These are phyloP conservation scores for Alitta virens DNA, from an alignment of 2,888 invertebrate species.

Conservation along the genomic window DNA sequence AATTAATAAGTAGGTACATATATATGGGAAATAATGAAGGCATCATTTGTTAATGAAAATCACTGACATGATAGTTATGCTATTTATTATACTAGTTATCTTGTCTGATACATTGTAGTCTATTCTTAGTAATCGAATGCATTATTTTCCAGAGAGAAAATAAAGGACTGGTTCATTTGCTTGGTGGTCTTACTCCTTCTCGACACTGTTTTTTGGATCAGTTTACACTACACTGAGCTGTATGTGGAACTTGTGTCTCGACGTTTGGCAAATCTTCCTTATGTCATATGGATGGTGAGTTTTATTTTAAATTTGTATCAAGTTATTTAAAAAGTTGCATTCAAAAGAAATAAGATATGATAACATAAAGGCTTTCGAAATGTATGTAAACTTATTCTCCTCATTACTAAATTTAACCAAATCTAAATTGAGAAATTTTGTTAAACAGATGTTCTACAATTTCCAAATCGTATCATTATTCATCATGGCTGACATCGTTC, in stretches of 20 bases:
- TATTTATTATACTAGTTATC: no score
- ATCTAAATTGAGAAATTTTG: not conserved
- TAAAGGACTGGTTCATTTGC: slow-evolving; percentile 35
- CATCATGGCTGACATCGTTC: slow-evolving; percentile 35
- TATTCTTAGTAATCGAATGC: not conserved
- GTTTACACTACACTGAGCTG: slow-evolving; percentile 20
- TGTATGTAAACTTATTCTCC: no score
- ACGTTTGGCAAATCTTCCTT: slow-evolving; percentile 79
- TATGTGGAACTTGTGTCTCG: slow-evolving; percentile 64
- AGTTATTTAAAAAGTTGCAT: no score
- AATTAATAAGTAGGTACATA: no score
- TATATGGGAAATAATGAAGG: no score
- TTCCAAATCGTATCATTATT: slow-evolving; percentile 32
- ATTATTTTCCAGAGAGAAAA: slow-evolving; percentile 3
- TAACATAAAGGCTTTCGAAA: no score
- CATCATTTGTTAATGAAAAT: no score
- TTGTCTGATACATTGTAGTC: not conserved
- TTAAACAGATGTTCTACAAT: slow-evolving; percentile 38
- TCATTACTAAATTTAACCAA: not conserved
- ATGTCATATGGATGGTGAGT: slow-evolving; percentile 74
- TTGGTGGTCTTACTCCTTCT: slow-evolving; percentile 26
- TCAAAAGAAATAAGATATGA: no score
- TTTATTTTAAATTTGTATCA: slow-evolving; percentile 26
- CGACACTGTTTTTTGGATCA: slow-evolving; percentile 28
- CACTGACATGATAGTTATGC: no score